Base-by-base conservation (phyloP, 2,797 vertebrate genomes). In the Sardinella longiceps region DNA sequence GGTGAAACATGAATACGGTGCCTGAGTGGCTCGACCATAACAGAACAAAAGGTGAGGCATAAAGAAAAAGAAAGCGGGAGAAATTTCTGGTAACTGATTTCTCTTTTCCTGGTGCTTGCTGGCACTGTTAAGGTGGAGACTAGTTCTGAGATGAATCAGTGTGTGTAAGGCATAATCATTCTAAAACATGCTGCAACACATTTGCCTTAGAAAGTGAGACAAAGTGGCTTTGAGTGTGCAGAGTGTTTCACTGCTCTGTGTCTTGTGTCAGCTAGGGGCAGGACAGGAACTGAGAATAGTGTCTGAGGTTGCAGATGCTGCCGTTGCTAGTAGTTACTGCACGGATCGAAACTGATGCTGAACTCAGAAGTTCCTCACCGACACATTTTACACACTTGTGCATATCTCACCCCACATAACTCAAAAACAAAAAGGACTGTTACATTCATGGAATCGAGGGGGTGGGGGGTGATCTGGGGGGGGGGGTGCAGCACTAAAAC, bases 201-300 rank as follows among this genome's bases (percentile, higher is more conserved):
- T 81, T 45, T 77, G n/a, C 60, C 20, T 53, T 28, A 83, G 74
- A 56, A 77, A 14, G 60, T 3, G 25, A 86, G 80, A 82, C 18
- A 25, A 6, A 81, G 83, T 15, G 30, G 30, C 51, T 28, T 51
- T 74, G 37, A 6, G 46, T 77, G 33, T 33, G 70, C 43, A 6
- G 46, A 43, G 33, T 33, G 70, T 77, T 77, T 43, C 23, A 20
- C 43, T 39, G 39, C 15, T 77, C 5, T 39, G 20, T 23, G 37
- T 77, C 18, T 77, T 43, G 25, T 86, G 81, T 85, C 81, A 87
- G 37, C 82, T n/a, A 3, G 56, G 45, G 60, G 37, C 70, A 80
- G 80, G 33, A 87, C 81, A 87, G 89, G 87, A 90, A 90, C 86
- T 83, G 89, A 90, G 82, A 88, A 87, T 39, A 84, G 51, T 53